Evolutionary conservation across 1,140 invertebrate species (phyloP).

Genomic region (Brachionus asplanchnoidis): DNA sequence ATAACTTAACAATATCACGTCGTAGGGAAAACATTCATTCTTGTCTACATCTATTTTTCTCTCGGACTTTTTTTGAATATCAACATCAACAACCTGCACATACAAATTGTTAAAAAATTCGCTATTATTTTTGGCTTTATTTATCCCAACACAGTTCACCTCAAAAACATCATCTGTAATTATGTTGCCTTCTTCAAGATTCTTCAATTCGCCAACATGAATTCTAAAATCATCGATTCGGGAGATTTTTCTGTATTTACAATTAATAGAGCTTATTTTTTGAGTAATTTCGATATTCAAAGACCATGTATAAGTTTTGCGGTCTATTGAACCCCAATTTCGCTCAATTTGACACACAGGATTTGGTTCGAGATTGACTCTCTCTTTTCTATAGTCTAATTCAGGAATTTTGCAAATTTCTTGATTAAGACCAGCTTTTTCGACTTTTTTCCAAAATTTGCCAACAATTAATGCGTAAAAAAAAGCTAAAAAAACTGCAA

Average conservation of each 20-base stretch:
- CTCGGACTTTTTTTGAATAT: background rate
- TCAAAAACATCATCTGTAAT: background rate
- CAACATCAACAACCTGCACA: background rate
- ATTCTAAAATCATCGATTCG: conserved; percentile 5
- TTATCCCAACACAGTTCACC: background rate
- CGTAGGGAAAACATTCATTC: background rate
- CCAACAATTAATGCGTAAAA: background rate
- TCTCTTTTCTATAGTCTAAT: background rate
- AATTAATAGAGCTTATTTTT: background rate
- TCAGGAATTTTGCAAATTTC: background rate
- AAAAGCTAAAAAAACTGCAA: background rate
- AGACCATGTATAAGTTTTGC: background rate
- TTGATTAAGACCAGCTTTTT: background rate
- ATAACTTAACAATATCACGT: background rate
- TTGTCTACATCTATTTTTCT: background rate
- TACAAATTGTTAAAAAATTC: background rate
- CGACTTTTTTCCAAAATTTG: too few species aligned
- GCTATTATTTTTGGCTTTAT: background rate
- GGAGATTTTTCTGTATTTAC: background rate
- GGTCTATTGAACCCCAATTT: background rate
- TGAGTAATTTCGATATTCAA: background rate
- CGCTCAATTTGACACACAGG: background rate
- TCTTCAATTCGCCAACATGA: too few species aligned
- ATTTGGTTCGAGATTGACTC: too few species aligned
- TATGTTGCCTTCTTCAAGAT: background rate